Percentiles rank a stretch among this genome's conserved stretches.
These are phyloP conservation scores for Dione vanillae DNA, from an alignment of 2,888 invertebrate species.

Conservation along the genomic window DNA sequence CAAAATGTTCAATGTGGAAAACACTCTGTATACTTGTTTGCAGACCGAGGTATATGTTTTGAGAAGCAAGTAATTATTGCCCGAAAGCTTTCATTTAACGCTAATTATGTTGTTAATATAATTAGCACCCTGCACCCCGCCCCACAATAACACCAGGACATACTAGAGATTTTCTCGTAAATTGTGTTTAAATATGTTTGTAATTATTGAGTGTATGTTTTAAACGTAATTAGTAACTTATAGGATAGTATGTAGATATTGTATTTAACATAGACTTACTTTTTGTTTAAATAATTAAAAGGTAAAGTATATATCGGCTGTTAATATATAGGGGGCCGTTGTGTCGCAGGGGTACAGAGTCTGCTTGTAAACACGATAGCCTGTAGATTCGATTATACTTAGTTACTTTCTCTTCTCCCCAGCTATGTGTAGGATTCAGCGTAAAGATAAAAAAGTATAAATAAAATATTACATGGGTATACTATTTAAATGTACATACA, in stretches of 20 bases:
- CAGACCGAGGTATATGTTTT: constrained; percentile 30
- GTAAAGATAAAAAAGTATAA: no score
- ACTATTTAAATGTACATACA: no score
- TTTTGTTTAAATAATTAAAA: not conserved
- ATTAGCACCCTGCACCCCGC: constrained; percentile 54
- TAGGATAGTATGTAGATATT: not conserved
- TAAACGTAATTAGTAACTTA: not conserved
- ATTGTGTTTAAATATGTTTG: constrained; percentile 2
- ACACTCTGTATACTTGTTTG: constrained; percentile 24
- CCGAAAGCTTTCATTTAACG: constrained; percentile 24
- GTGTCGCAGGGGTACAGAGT: no score
- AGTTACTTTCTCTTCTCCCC: no score
- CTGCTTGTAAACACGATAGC: no score
- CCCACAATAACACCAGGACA: no score
- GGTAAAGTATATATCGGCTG: not conserved
- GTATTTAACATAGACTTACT: not conserved
- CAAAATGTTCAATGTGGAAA: no score
- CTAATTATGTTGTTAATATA: constrained; percentile 51
- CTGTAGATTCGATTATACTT: no score
- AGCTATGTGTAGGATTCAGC: no score
- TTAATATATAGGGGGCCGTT: no score
- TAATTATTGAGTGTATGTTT: constrained; percentile 14
- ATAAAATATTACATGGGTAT: no score
- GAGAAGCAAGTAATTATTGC: constrained; percentile 33
- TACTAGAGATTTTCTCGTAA: constrained; percentile 21